A percentile compares a stretch with the other conserved stretches of the same genome.
Conservation (phyloP, 2,113 vertebrate genomes). For the Gnathonemus longibarbis region DNA sequence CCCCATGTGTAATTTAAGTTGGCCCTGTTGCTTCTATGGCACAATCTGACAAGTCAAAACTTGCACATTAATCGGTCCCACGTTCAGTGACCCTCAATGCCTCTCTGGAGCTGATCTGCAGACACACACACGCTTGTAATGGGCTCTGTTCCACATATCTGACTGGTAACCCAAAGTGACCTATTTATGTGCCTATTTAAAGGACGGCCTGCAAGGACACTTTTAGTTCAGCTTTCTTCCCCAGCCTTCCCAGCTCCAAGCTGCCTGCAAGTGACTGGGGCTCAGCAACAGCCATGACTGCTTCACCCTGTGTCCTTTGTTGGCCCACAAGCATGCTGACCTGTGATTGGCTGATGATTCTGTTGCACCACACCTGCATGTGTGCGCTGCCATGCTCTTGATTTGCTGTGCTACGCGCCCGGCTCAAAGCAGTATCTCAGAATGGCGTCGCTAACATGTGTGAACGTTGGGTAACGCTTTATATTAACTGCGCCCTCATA, state of each 20-base stretch:
- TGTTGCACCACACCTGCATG: background rate
- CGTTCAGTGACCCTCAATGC: background rate
- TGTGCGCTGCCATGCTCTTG: background rate
- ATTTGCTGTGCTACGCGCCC: background rate
- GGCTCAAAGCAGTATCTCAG: background rate
- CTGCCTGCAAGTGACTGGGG: constrained; percentile 12
- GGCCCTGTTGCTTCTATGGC: background rate
- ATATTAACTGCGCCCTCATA: too few species aligned
- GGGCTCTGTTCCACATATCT: constrained; percentile 19
- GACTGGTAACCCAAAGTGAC: constrained; percentile 39
- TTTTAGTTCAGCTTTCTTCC: constrained; percentile 33
- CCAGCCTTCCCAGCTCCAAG: constrained; percentile 9
- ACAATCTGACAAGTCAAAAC: background rate
- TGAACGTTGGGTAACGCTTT: background rate
- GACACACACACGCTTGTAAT: background rate
- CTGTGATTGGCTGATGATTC: background rate
- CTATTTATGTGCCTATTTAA: constrained; percentile 56
- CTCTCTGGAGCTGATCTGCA: background rate
- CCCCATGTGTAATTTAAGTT: background rate
- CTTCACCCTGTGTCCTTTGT: background rate
- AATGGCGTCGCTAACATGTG: background rate
- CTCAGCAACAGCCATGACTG: background rate
- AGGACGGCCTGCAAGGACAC: constrained; percentile 34
- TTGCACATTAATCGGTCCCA: background rate
- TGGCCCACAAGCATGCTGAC: background rate